These are phyloP conservation scores for Blastobasis lacticolella DNA, from an alignment of 2,888 invertebrate genomes.

Conservation along the genomic window DNA sequence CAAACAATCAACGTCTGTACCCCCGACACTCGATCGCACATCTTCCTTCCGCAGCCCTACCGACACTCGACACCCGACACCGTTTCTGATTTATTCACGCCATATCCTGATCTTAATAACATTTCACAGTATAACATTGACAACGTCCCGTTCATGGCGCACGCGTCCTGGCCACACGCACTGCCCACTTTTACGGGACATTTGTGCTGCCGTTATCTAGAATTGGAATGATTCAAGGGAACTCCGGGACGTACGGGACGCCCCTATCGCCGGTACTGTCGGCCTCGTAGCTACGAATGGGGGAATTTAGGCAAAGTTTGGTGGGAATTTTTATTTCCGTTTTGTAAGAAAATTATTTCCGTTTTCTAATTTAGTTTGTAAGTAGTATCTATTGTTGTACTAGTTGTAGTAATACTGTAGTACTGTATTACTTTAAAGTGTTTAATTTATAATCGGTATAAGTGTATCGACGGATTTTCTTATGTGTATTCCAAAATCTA, in stretches of 20 bases:
- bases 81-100: slow-evolving; percentile 6
- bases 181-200: slow-evolving; percentile 37
- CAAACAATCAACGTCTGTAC: not conserved
- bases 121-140: slow-evolving; percentile 10
- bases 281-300: slow-evolving; percentile 36
- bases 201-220: slow-evolving; percentile 33
- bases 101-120: slow-evolving; percentile 9
- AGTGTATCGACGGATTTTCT: too few species aligned
- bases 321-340: too few species aligned
- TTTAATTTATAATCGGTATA: too few species aligned
- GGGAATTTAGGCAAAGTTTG: too few species aligned
- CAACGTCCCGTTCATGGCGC: slow-evolving; percentile 31
- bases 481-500: too few species aligned
- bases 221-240: slow-evolving; percentile 51
- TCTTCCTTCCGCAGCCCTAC: not conserved
- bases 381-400: too few species aligned
- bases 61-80: slow-evolving; percentile 4
- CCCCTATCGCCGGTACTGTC: slow-evolving; percentile 23
- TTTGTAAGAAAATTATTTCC: too few species aligned
- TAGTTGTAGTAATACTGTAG: too few species aligned
- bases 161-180: slow-evolving; percentile 56
- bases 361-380: too few species aligned
- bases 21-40: too few species aligned
- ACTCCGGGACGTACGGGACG: slow-evolving; percentile 21
- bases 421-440: too few species aligned